Evolutionary conservation across 2,888 invertebrate genomes (phyloP).

Genomic region (Tubulanus polymorphus): DNA sequence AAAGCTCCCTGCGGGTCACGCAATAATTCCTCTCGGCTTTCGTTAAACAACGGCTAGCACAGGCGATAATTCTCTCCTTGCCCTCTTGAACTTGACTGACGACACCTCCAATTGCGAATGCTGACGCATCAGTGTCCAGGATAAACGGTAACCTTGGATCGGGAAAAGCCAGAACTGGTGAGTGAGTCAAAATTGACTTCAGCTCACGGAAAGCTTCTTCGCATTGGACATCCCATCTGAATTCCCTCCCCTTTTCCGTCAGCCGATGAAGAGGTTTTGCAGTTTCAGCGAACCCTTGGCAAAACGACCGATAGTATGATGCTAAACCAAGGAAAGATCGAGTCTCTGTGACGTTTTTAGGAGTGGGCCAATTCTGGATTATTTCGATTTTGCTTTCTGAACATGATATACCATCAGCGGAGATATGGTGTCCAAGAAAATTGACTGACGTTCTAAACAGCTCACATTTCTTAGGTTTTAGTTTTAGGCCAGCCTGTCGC

Average conservation of each 20-base stretch:
- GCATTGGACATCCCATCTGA: neutral
- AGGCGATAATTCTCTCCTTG: neutral
- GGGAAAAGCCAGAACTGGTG: neutral
- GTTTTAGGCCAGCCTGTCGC: constrained; percentile 4
- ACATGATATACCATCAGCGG: neutral
- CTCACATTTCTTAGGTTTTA: constrained; percentile 12
- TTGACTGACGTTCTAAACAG: neutral
- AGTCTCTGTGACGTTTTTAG: neutral
- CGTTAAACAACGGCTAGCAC: neutral
- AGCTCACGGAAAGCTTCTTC: neutral
- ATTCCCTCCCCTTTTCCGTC: neutral
- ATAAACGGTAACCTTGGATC: neutral
- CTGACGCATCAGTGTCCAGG: neutral
- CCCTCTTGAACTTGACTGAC: neutral
- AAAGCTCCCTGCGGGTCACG: neutral
- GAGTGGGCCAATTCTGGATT: neutral
- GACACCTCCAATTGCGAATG: neutral
- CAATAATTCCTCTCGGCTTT: neutral
- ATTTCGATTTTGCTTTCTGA: constrained; percentile 2
- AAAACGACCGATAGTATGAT: constrained; percentile 2
- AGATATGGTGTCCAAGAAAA: constrained; percentile 15
- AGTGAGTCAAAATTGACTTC: neutral
- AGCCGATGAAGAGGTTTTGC: constrained; percentile 4
- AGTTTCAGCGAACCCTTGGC: constrained; percentile 1
- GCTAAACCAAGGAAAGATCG: constrained; percentile 6